Evolutionary conservation across 2,113 vertebrate genomes (phyloP).

Genomic region (Sorex fumeus): DNA sequence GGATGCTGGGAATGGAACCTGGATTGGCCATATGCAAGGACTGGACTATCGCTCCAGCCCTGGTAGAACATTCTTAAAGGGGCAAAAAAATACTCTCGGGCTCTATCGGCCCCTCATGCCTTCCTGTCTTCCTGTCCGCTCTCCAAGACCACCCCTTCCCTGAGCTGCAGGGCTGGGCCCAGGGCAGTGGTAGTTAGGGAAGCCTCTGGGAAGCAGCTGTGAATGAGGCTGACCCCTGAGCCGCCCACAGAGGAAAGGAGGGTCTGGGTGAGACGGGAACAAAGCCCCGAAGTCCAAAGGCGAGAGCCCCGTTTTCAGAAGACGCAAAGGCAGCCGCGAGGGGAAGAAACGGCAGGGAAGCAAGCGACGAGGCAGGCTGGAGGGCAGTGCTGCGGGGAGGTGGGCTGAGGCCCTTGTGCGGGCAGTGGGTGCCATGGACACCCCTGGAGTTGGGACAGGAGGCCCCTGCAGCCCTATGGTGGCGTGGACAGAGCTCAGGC

Average conservation of each 20-base stretch:
- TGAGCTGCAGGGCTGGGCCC: too few species aligned
- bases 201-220: background rate
- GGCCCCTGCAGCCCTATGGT: accelerated
- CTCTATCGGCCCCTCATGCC: background rate
- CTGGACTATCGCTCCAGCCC: too few species aligned
- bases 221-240: background rate
- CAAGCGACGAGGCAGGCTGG: too few species aligned
- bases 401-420: background rate
- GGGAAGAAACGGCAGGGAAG: too few species aligned
- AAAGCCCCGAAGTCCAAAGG: too few species aligned
- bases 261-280: too few species aligned
- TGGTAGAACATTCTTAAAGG: background rate
- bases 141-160: background rate
- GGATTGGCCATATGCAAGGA: too few species aligned
- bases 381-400: background rate
- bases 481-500: accelerated
- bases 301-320: too few species aligned
- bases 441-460: background rate
- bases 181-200: background rate
- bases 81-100: background rate
- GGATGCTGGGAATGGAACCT: too few species aligned
- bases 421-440: background rate
- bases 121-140: background rate
- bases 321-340: too few species aligned
- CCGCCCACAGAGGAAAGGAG: too few species aligned